Evolutionary conservation across 2,888 invertebrate species (phyloP).

Genomic region (Autographa pulchrina): DNA sequence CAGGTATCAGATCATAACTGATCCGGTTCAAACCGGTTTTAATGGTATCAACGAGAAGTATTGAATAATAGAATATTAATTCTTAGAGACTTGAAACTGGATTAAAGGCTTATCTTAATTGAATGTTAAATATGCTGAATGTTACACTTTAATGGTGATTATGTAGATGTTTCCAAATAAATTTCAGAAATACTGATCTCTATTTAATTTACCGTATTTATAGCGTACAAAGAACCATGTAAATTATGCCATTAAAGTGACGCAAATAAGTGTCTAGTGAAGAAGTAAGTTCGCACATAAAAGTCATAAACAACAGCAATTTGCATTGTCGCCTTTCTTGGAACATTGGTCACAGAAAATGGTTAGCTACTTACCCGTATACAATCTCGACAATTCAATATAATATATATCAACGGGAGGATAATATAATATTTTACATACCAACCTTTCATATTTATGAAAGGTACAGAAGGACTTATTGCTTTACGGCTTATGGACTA

Average conservation of each 20-base stretch:
- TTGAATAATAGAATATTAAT: constrained; percentile 21
- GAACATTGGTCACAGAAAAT: neutral
- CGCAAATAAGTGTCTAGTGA: constrained; percentile 10
- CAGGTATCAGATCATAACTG: constrained; percentile 54
- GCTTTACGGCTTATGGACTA: too few species aligned
- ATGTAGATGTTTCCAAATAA: constrained; percentile 3
- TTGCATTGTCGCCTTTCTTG: neutral
- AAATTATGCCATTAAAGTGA: constrained; percentile 13
- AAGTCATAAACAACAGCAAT: constrained; percentile 5
- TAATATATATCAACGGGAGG: too few species aligned
- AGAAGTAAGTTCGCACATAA: constrained; percentile 6
- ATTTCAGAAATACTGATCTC: neutral
- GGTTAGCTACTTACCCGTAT: neutral
- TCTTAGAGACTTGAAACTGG: neutral
- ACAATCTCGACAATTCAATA: neutral
- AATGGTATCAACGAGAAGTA: constrained; percentile 36
- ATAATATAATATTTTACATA: too few species aligned
- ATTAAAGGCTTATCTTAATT: neutral
- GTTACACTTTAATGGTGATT: neutral
- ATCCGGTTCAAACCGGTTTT: constrained; percentile 46
- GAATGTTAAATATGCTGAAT: neutral
- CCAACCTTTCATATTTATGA: too few species aligned
- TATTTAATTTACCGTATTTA: neutral
- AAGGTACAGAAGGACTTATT: too few species aligned
- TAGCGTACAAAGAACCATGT: neutral